Evolutionary conservation across 2,888 invertebrate genomes (phyloP).

Genomic region (Nebria salina): DNA sequence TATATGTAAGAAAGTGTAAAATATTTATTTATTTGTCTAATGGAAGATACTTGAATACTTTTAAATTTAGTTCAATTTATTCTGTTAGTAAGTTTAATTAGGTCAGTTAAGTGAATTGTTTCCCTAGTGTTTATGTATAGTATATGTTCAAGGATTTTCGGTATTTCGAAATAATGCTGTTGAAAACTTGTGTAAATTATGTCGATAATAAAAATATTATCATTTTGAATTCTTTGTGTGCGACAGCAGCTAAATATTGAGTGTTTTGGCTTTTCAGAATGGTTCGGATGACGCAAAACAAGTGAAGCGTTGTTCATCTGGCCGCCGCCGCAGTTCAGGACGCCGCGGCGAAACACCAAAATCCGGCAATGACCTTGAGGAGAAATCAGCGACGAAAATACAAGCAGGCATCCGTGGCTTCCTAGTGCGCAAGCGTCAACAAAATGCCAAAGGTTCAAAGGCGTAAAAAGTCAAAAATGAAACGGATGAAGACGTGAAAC

Average conservation of each 20-base stretch:
- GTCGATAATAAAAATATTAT: background rate
- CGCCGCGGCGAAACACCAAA: conserved; percentile 38
- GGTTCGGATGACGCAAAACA: conserved; percentile 25
- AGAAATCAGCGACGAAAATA: conserved; percentile 66
- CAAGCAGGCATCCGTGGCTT: conserved; percentile 68
- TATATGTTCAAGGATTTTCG: no score
- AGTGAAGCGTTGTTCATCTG: conserved; percentile 30
- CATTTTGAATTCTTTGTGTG: background rate
- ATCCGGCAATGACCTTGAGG: conserved; percentile 54
- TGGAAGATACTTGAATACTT: no score
- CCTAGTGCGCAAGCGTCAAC: conserved; percentile 65
- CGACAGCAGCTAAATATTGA: no score
- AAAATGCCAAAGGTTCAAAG: conserved; percentile 54
- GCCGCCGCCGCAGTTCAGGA: conserved; percentile 14
- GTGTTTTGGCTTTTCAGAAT: conserved; percentile 4
- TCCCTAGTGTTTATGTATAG: no score
- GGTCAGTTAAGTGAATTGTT: no score
- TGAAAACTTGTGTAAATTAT: background rate
- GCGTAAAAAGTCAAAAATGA: conserved; percentile 15
- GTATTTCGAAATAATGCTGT: no score
- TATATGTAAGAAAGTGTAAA: no score
- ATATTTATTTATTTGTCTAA: no score
- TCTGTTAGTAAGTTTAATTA: no score
- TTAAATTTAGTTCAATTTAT: no score
- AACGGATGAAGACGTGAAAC: background rate